Evolutionary conservation across 37 sponge, comb jelly and placozoan genomes (phyloP).

Genomic region (Spongia lamella): DNA sequence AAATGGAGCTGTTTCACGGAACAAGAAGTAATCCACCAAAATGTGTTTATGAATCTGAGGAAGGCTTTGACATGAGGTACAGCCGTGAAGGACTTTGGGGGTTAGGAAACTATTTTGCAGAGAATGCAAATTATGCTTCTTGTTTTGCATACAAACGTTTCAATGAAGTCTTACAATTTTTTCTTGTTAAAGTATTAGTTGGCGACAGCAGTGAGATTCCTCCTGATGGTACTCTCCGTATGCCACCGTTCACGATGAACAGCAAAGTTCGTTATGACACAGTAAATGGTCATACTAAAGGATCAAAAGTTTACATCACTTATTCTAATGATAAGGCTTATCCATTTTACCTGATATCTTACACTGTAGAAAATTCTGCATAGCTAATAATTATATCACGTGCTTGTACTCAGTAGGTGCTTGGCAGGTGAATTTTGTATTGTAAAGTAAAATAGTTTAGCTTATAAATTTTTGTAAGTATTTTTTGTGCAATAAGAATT

Average conservation of each 20-base stretch:
- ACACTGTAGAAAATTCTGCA: no score
- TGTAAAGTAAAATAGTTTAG: no score
- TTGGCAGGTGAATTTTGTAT: no score
- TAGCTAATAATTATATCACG: no score
- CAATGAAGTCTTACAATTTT: constrained; percentile 5
- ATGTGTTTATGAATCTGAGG: constrained; percentile 41
- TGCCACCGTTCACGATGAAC: not conserved
- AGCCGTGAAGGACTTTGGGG: constrained; percentile 42
- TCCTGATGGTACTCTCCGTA: constrained; percentile 13
- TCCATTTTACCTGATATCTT: constrained; percentile 36
- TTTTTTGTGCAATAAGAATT: no score
- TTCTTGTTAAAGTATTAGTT: constrained; percentile 13
- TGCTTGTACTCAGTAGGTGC: no score
- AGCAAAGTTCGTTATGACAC: constrained; percentile 13
- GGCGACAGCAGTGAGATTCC: constrained; percentile 12
- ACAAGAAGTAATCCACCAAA: constrained; percentile 33
- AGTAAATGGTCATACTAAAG: constrained; percentile 5
- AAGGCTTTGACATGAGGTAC: constrained; percentile 59
- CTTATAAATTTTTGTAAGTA: no score
- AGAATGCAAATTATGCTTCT: constrained; percentile 44
- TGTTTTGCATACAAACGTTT: constrained; percentile 11
- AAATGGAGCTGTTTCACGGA: constrained; percentile 67
- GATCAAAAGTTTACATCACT: not conserved
- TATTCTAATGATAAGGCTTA: constrained; percentile 26
- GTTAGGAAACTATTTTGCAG: constrained; percentile 55